Base-by-base conservation (phyloP, 2,797 vertebrate species). In the Morus bassanus region DNA sequence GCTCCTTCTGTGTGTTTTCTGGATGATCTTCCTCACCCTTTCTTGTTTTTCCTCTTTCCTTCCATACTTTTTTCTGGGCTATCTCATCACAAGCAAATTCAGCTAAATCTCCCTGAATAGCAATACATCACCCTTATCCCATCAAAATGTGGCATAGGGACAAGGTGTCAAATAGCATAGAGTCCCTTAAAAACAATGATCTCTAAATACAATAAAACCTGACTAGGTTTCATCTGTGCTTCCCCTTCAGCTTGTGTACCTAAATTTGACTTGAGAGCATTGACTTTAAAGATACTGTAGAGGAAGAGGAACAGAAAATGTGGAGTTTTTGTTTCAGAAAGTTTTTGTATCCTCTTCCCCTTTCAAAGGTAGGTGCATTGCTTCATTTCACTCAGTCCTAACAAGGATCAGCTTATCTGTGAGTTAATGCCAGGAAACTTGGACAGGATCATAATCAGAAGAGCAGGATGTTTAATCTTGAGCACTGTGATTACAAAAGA, bases 391-490 rank as follows among this genome's bases (percentile, higher is more conserved):
- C 43, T 64, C 11, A 3, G 10, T 87, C 48, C 64, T 75, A 63
- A 87, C 25, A 18, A 2, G n/a, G 54, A 68, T 67, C 35, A 60
- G 48, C 65, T 92, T 91, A 68, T 92, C 78, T 89, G 69, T 61
- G 73, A 82, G 69, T 24, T 88, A 93, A 88, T 89, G 65, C 46
- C 65, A 88, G 89, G 89, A 89, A 96, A 92, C 67, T 57, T 93
- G 93, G 82, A 83, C 39, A 85, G 89, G 84, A 73, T 84, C 68
- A 60, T 81, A 80, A 89, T 91, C 68, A 37, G 70, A 91, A 89
- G 59, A 76, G 48, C 67, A 93, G 87, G 84, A 91, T 89, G 43
- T 94, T 95, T 92, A 85, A 92, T 92, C 81, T 89, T 85, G 54
- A 93, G 78, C 45, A 33, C 50, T 77, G 35, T 91, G 83, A 91